These are phyloP conservation scores for Ladona fulva DNA, from an alignment of 1,140 invertebrate species.

Conservation along the genomic window DNA sequence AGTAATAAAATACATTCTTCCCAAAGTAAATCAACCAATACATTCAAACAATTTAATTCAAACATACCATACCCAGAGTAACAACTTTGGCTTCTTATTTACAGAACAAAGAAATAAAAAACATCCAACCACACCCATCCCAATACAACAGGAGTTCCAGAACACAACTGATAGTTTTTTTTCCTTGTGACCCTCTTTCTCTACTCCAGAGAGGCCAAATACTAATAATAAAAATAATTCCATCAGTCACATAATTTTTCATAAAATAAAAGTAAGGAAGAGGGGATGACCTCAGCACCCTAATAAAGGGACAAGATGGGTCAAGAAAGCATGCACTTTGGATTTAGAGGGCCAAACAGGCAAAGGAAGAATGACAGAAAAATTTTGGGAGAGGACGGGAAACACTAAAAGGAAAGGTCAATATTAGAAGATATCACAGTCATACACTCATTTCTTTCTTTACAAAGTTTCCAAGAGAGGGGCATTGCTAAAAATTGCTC, in stretches of 20 bases:
- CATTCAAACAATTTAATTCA: slow-evolving; percentile 7
- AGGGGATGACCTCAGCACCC: too few species aligned
- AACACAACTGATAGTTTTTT: neutral
- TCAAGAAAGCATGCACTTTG: too few species aligned
- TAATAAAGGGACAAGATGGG: too few species aligned
- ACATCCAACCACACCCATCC: neutral
- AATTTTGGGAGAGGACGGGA: neutral
- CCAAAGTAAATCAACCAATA: slow-evolving; percentile 1
- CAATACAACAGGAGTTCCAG: neutral
- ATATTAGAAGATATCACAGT: neutral
- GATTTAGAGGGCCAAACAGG: too few species aligned
- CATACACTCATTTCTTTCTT: neutral
- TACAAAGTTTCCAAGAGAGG: neutral
- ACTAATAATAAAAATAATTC: too few species aligned
- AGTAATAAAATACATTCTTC: neutral
- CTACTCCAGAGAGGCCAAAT: too few species aligned
- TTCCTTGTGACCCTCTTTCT: too few species aligned
- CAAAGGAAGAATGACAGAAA: too few species aligned
- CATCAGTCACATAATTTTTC: too few species aligned
- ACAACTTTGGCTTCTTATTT: slow-evolving; percentile 6
- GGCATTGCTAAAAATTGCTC: neutral
- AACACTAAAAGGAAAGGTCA: neutral
- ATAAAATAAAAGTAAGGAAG: too few species aligned
- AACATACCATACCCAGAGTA: slow-evolving; percentile 1
- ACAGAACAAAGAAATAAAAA: slow-evolving; percentile 1